phyloP scores from a whole-genome alignment of 2,888 invertebrate genomes.

The Tridacna crocea region DNA sequence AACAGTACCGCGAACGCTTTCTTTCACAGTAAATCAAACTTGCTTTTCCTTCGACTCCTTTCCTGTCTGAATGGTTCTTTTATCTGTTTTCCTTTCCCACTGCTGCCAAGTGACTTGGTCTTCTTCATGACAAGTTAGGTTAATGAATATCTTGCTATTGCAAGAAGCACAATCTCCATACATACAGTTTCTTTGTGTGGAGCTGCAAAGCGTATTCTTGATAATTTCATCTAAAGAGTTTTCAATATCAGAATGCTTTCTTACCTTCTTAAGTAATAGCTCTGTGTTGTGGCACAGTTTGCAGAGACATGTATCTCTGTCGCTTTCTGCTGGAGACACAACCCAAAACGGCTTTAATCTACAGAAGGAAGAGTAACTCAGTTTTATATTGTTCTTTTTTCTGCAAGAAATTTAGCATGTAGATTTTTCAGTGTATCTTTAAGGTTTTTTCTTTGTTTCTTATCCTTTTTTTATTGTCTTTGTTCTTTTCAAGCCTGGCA shows the following conservation, averaged over 20 bases:
- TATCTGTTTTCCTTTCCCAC: slow-evolving; percentile 44
- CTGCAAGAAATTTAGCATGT: slow-evolving; percentile 46
- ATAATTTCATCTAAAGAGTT: slow-evolving; percentile 15
- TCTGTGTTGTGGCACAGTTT: slow-evolving; percentile 52
- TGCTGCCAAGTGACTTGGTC: slow-evolving; percentile 30
- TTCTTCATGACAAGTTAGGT: background rate
- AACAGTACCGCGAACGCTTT: slow-evolving; percentile 35
- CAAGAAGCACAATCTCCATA: background rate
- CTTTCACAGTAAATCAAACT: slow-evolving; percentile 35
- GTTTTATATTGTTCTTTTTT: slow-evolving; percentile 47
- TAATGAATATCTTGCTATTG: background rate
- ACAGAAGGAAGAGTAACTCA: slow-evolving; percentile 58
- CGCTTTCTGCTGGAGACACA: slow-evolving; percentile 37
- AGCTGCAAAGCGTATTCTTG: slow-evolving; percentile 1
- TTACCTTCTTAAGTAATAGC: slow-evolving; percentile 43
- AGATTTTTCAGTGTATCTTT: slow-evolving; percentile 54
- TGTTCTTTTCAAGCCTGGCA: slow-evolving; percentile 55
- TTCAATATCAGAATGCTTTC: slow-evolving; percentile 24
- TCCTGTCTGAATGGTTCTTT: slow-evolving; percentile 19
- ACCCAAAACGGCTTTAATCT: slow-evolving; percentile 60
- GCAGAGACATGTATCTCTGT: slow-evolving; percentile 62
- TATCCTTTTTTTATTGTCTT: slow-evolving; percentile 40
- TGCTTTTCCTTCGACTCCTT: slow-evolving; percentile 11
- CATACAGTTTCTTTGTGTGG: slow-evolving; percentile 1
- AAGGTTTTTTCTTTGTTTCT: slow-evolving; percentile 56